phyloP scores from a whole-genome alignment of 2,113 vertebrate species.

The Dasyurus viverrinus region DNA sequence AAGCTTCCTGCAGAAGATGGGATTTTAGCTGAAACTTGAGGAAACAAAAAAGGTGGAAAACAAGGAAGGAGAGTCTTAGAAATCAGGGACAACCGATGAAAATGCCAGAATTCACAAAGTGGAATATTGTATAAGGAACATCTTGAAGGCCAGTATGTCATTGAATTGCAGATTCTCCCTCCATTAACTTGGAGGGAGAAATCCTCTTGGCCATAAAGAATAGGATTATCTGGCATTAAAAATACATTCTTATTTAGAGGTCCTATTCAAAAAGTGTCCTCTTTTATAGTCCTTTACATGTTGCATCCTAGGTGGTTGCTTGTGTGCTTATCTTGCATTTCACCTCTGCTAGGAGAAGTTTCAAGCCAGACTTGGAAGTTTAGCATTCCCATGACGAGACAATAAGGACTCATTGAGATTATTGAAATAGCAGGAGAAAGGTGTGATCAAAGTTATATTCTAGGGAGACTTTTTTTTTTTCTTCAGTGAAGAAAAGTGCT shows the following conservation, averaged over 20 bases:
- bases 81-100: background rate
- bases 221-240: background rate
- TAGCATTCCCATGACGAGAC: background rate
- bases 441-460: background rate
- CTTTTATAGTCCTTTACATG: background rate
- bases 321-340: background rate
- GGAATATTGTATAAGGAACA: background rate
- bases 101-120: background rate
- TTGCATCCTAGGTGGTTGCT: background rate
- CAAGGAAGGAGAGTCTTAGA: background rate
- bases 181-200: background rate
- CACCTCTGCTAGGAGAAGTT: background rate
- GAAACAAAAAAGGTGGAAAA: background rate
- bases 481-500: background rate
- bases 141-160: background rate
- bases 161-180: background rate
- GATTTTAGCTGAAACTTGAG: background rate
- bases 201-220: background rate
- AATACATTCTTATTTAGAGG: background rate
- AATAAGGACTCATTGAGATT: background rate
- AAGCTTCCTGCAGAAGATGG: background rate
- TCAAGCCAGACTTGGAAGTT: background rate
- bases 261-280: background rate
- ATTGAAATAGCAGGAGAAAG: background rate
- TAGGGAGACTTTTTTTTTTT: background rate